phyloP scores from a whole-genome alignment of 1,140 invertebrate genomes.

The Atta colombica region DNA sequence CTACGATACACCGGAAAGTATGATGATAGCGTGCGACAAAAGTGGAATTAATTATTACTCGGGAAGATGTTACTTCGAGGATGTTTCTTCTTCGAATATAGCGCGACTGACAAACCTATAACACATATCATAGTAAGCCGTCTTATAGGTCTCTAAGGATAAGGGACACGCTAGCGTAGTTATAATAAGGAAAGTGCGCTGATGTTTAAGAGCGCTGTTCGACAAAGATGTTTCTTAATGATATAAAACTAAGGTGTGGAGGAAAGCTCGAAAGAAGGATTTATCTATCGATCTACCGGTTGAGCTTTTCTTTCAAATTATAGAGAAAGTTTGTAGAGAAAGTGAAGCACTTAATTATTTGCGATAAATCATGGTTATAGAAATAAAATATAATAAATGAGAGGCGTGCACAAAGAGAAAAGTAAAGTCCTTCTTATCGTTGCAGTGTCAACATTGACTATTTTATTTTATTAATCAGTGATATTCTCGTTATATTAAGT shows the following conservation, averaged over 20 bases:
- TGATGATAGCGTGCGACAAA: constrained; percentile 16
- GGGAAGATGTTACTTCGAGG: constrained; percentile 32
- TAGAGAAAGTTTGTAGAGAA: constrained; percentile 4
- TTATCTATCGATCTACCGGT: constrained; percentile 13
- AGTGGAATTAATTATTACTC: constrained; percentile 38
- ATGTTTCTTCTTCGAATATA: constrained; percentile 74
- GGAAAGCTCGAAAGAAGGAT: neutral
- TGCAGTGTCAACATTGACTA: constrained; percentile 19
- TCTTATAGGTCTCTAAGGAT: constrained; percentile 76
- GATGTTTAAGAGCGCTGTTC: constrained; percentile 23
- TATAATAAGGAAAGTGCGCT: constrained; percentile 20
- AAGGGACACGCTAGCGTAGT: constrained; percentile 53
- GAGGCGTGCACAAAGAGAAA: constrained; percentile 23
- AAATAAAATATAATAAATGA: constrained; percentile 46
- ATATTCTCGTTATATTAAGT: neutral
- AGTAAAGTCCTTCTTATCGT: constrained; percentile 43
- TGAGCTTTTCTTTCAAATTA: constrained; percentile 11
- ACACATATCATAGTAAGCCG: constrained; percentile 83
- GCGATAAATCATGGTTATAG: constrained; percentile 41
- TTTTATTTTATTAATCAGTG: constrained; percentile 5
- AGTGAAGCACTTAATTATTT: constrained; percentile 36
- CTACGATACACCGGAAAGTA: constrained; percentile 35
- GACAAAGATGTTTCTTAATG: constrained; percentile 57
- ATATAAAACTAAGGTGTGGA: constrained; percentile 38
- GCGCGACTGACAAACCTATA: constrained; percentile 83